Evolutionary conservation across 2,797 vertebrate genomes (phyloP), one percentile per base, ranked within the genome.

Genomic region (Eulemur coronatus): DNA sequence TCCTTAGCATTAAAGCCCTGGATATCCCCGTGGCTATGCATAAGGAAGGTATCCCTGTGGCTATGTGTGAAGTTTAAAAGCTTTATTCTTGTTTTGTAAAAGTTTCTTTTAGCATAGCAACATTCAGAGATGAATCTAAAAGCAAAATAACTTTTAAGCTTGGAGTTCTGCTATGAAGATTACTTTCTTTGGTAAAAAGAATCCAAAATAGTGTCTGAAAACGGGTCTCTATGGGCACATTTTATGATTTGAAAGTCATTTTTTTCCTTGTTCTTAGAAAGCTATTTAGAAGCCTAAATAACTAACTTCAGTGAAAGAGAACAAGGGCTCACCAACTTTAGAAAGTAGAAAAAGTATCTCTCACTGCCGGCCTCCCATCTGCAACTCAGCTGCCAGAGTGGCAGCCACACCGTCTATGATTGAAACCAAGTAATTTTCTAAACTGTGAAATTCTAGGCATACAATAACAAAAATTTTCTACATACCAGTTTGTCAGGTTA

Each of bases 1-100:
- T 94, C 72, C 73, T 95, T 57, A 70, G 61, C 89, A 88, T 91
- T 89, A 95, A 97, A 97, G 96, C 73, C 48, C 30, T 72, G 69
- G 78, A 82, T 94, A 59, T 85, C 94, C 97, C 96, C 7, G 2
- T 96, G 95, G 98, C 97, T 96, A 92, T 96, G 96, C 96, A 96
- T 96, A 73, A 97, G 92, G 95, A 96, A 97, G 95, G 89, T 96
- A 93, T 96, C 96, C 89, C 94, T 87, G 84, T 88, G 96, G 95
- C 95, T 97, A 67, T 91, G 65, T 98, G 63, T 93, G 81, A 98
- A 97, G 97, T 96, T 97, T 96, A 97, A 98, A 98, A 97, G 97
- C 96, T 84, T 96, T 88, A 93, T 98, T 98, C 97, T 90, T 96
- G 91, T 96, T 97, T 94, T 97, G 93, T 90, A 84, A 95, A 97